Conservation (phyloP, 2,888 invertebrate genomes). For the Ptilodon capucinus region DNA sequence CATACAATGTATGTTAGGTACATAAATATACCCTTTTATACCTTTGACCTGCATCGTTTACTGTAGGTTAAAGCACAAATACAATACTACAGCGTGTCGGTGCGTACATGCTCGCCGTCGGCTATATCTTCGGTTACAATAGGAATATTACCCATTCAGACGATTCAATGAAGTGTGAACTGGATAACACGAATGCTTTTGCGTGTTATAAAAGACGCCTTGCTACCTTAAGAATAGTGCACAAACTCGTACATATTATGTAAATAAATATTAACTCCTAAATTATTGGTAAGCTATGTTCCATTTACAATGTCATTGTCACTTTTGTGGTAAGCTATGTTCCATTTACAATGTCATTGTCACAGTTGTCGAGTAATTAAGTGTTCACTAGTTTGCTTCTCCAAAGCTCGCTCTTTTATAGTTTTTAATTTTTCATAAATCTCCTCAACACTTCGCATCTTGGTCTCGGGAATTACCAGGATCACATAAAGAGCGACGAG, state of each 20-base stretch:
- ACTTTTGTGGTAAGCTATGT: no score
- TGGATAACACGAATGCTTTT: constrained; percentile 37
- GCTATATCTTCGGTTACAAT: constrained; percentile 12
- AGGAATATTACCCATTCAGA: constrained; percentile 31
- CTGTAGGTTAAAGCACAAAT: no score
- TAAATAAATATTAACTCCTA: not conserved
- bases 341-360: no score
- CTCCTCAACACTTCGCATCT: constrained; percentile 51
- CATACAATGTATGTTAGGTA: no score
- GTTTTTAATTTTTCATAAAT: constrained; percentile 57
- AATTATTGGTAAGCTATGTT: no score
- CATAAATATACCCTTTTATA: no score
- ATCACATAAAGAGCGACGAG: constrained; percentile 47
- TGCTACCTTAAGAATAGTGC: not conserved
- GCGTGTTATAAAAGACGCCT: constrained; percentile 15
- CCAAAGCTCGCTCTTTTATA: constrained; percentile 49
- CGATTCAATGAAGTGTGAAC: constrained; percentile 37
- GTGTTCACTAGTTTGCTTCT: constrained; percentile 3
- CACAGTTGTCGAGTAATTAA: no score
- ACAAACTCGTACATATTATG: not conserved
- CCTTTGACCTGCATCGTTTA: no score
- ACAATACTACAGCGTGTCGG: not conserved
- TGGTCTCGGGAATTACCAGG: constrained; percentile 61
- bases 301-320: no score
- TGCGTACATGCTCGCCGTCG: not conserved